phyloP scores from a whole-genome alignment of 37 sponge, comb jelly and placozoan species.

The Ianthella basta region DNA sequence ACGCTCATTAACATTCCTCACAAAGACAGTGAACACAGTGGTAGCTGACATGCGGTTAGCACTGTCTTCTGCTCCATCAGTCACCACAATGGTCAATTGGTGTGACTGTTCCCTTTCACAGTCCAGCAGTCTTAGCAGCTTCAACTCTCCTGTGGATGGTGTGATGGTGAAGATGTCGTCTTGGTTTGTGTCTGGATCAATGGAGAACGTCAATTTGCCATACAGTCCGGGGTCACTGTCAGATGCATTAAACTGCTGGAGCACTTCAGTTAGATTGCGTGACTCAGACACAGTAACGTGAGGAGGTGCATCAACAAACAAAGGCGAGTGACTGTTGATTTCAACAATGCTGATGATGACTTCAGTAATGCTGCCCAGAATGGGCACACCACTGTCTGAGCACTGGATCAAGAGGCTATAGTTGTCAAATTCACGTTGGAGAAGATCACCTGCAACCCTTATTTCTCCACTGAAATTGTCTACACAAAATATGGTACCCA shows the following conservation, averaged over 20 bases:
- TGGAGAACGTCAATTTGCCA: slow-evolving; percentile 60
- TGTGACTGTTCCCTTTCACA: slow-evolving; percentile 29
- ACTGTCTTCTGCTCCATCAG: slow-evolving; percentile 64
- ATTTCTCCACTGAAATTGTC: slow-evolving; percentile 42
- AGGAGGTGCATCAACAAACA: background rate
- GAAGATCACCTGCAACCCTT: slow-evolving; percentile 30
- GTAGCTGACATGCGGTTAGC: slow-evolving; percentile 36
- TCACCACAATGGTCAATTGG: slow-evolving; percentile 46
- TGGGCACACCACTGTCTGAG: slow-evolving; percentile 38
- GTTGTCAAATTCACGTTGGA: slow-evolving; percentile 32
- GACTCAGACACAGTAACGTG: background rate
- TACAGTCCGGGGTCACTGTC: slow-evolving; percentile 68
- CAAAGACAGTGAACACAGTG: slow-evolving; percentile 48
- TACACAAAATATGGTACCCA: slow-evolving; percentile 27
- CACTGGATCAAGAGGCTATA: slow-evolving; percentile 38
- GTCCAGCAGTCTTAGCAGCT: slow-evolving; percentile 9
- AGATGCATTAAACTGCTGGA: slow-evolving; percentile 34
- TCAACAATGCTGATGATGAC: background rate
- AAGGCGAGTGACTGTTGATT: background rate
- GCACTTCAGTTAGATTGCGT: background rate
- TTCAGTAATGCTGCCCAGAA: background rate
- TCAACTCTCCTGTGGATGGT: slow-evolving; percentile 6
- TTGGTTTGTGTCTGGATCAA: background rate
- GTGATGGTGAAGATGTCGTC: slow-evolving; percentile 29
- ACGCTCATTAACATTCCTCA: slow-evolving; percentile 60